Evolutionary conservation across 2,888 invertebrate genomes (phyloP), one percentile per base, ranked within the genome.

Genomic region (Monopis laevigella): DNA sequence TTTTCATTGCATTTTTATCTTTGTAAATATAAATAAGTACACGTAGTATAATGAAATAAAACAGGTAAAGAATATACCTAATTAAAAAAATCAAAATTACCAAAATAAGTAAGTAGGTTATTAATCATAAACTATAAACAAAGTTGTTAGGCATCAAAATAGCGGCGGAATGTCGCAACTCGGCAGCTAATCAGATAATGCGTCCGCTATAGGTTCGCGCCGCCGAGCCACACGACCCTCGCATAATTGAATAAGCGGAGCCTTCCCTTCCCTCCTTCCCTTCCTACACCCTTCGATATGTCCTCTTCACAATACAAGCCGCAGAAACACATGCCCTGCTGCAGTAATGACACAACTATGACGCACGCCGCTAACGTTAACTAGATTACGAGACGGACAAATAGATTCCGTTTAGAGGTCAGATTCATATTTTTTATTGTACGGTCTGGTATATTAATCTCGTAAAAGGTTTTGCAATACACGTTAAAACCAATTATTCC

Each of bases 141-240:
- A 35, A 21, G 39, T 18, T 43, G 41, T 35, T 49, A 44, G 59
- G 59, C 56, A 58, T 36, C 36, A 36, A 36, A 21, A 34, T 14
- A 36, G 36, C 36, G 21, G 17, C 13, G 36, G 36, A 21, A 36
- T 36, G 36, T 36, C 36, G 36, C 36, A 36, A 21, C 36, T 54
- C 58, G 48, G 50, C 52, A 50, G 47, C 50, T 60, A 59, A 60
- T 60, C 55, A 47, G 56, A 60, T 61, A 59, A 59, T 58, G 58
- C 52, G 52, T 50, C 50, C 51, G 58, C 57, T 59, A 56, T 56
- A 51, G 47, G 50, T 52, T 17, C 49, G 45, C 50, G 54, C 50
- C 30, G 38, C n/a, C 36, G 26, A n/a, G 27, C 21, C 24, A 32
- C 41, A 28, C 41, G 32, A 26, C 41, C 29, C 28, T 40, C 29